These are phyloP conservation scores for Leptinotarsa texana DNA, from an alignment of 1,140 invertebrate genomes.

Conservation along the genomic window DNA sequence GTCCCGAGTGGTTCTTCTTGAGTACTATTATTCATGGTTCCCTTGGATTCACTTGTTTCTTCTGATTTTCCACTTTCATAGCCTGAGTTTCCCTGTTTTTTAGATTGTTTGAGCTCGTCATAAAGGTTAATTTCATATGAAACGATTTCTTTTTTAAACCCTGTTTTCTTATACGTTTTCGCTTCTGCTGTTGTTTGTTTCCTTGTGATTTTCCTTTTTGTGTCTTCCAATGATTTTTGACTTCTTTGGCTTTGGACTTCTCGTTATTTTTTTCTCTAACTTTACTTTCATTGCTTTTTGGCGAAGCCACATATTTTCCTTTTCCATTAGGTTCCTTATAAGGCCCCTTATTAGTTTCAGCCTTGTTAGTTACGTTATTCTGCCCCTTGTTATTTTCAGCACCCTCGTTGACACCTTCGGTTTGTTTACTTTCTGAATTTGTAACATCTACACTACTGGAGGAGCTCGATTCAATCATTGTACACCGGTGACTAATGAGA, in stretches of 20 bases:
- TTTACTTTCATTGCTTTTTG: neutral
- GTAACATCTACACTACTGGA: constrained; percentile 2
- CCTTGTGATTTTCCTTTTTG: neutral
- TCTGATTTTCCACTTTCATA: neutral
- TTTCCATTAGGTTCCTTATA: neutral
- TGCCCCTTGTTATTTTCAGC: too few relatives aligned
- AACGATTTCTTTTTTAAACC: constrained; percentile 1
- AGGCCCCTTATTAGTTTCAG: too few relatives aligned
- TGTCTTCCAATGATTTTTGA: neutral
- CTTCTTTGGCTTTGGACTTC: too few relatives aligned
- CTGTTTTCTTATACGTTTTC: neutral
- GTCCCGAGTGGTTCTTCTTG: neutral
- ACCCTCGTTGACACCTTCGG: too few relatives aligned
- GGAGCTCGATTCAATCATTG: constrained; percentile 9
- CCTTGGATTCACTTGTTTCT: neutral
- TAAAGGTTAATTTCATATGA: neutral
- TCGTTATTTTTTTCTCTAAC: too few relatives aligned
- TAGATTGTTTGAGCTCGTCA: constrained; percentile 13
- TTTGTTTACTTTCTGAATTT: constrained; percentile 7
- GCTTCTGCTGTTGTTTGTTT: constrained; percentile 16
- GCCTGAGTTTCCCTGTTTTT: neutral
- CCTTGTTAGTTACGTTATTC: too few relatives aligned
- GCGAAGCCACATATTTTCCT: constrained; percentile 11
- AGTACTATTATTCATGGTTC: neutral
- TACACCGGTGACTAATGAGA: constrained; percentile 11